Percentiles rank a stretch among this genome's conserved stretches.
phyloP scores from a whole-genome alignment of 2,888 invertebrate genomes.

The Argyra leucocephala region DNA sequence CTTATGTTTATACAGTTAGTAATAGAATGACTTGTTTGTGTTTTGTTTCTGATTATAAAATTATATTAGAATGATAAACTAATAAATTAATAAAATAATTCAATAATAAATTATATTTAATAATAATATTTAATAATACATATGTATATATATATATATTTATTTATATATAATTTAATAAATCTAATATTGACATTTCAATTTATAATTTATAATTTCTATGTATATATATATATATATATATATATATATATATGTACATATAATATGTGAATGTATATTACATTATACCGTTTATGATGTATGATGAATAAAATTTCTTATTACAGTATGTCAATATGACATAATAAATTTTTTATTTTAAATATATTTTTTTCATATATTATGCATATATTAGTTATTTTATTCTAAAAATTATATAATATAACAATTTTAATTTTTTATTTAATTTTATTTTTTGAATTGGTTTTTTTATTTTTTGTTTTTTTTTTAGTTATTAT shows the following conservation, averaged over 20 bases:
- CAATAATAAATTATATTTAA: too few species aligned
- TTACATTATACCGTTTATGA: too few species aligned
- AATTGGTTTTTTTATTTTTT: background rate
- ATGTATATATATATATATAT: too few species aligned
- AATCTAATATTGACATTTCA: background rate
- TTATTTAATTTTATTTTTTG: background rate
- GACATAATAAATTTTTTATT: background rate
- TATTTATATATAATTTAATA: background rate
- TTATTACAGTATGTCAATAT: constrained; percentile 3
- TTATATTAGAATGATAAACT: too few species aligned
- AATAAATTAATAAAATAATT: too few species aligned
- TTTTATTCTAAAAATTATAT: background rate
- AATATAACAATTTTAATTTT: background rate
- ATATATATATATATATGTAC: too few species aligned
- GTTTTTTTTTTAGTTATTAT: background rate
- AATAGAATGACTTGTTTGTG: too few species aligned
- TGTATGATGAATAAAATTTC: background rate
- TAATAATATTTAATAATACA: background rate
- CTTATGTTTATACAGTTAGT: too few species aligned
- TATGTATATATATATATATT: background rate
- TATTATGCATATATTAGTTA: background rate
- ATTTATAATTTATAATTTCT: too few species aligned
- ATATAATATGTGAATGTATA: too few species aligned
- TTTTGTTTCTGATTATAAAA: too few species aligned
- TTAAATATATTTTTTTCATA: background rate